Percentiles rank a stretch among this genome's conserved stretches.
Conservation (phyloP, 2,113 vertebrate species). For the Lepisosteus osseus region DNA sequence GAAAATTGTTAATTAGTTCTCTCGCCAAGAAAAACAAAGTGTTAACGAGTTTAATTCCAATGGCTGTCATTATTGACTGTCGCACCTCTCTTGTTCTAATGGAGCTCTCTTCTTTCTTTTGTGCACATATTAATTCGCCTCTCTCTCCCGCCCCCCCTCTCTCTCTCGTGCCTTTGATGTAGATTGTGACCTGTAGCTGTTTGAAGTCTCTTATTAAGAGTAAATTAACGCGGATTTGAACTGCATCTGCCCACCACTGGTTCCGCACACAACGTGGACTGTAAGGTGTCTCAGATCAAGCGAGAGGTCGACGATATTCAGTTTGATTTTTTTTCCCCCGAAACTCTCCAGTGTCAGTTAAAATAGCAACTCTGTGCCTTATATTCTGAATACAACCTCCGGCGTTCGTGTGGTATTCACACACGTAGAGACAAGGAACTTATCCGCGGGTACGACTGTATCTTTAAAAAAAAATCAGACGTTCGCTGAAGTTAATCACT, state of each 20-base stretch:
- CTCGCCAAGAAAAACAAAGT: conserved; percentile 64
- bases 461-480: conserved; percentile 19
- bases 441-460: neutral
- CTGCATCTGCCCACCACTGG: conserved; percentile 46
- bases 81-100: conserved; percentile 74
- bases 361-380: too few relatives aligned
- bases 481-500: conserved; percentile 34
- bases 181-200: conserved; percentile 69
- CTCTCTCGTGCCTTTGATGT: conserved; percentile 66
- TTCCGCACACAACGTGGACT: conserved; percentile 37
- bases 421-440: too few relatives aligned
- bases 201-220: conserved; percentile 79
- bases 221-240: conserved; percentile 55
- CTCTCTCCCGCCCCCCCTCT: conserved; percentile 33
- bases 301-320: too few relatives aligned
- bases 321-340: too few relatives aligned
- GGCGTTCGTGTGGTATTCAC: too few relatives aligned
- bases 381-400: too few relatives aligned
- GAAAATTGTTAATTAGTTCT: conserved; percentile 69
- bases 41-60: conserved; percentile 63
- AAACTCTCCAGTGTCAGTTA: too few relatives aligned
- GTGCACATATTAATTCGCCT: conserved; percentile 66
- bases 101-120: conserved; percentile 62
- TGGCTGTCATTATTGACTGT: conserved; percentile 57
- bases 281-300: neutral